These are phyloP conservation scores for Conchocele bisecta DNA, from an alignment of 2,888 invertebrate genomes.

Conservation along the genomic window DNA sequence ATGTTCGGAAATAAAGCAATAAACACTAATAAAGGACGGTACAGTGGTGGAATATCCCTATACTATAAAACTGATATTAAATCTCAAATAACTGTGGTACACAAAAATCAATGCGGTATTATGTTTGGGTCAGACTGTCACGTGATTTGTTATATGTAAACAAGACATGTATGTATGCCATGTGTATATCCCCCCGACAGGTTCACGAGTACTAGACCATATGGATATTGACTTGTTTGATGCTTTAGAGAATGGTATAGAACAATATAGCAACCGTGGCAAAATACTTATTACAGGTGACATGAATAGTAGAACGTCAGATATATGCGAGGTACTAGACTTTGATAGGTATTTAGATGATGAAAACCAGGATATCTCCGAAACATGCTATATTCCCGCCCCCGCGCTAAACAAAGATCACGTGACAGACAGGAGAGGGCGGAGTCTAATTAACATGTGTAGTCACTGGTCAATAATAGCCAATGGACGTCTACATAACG, in stretches of 20 bases:
- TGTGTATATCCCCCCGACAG: neutral
- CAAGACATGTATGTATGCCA: neutral
- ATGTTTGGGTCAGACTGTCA: neutral
- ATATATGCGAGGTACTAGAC: neutral
- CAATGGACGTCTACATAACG: neutral
- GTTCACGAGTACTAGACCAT: neutral
- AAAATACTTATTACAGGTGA: neutral
- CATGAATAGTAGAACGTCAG: neutral
- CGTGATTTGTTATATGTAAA: neutral
- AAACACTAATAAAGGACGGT: neutral
- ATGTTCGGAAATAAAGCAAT: neutral
- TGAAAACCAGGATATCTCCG: neutral
- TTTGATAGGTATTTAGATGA: constrained; percentile 2
- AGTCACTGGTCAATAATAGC: neutral
- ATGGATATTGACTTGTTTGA: neutral
- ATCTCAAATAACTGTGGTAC: neutral
- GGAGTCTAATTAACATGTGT: neutral
- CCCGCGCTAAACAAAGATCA: constrained; percentile 2
- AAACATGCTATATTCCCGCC: neutral
- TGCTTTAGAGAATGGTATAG: neutral
- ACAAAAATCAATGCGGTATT: neutral
- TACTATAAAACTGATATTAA: neutral
- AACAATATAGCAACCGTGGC: neutral
- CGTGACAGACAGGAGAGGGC: neutral
- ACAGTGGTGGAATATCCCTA: neutral